A percentile compares a stretch with the other conserved stretches of the same genome.
These are phyloP conservation scores for Pachyramphus minor DNA, from an alignment of 2,113 vertebrate genomes.

Conservation along the genomic window DNA sequence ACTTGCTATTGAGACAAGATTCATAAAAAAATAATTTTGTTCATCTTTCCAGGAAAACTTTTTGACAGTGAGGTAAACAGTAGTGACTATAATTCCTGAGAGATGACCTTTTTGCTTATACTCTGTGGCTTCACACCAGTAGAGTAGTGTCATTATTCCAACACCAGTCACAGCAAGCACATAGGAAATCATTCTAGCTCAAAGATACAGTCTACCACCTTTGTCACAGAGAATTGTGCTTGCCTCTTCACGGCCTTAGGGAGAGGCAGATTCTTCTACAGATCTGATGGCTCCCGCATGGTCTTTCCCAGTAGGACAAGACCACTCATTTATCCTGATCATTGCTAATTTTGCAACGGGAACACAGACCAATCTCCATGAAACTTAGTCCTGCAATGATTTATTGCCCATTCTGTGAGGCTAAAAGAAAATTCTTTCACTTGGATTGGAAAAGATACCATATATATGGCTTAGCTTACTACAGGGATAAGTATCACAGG, in stretches of 20 bases:
- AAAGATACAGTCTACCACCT: background rate
- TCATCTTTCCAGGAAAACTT: background rate
- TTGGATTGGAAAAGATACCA: background rate
- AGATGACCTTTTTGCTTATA: background rate
- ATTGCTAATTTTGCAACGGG: background rate
- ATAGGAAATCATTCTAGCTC: background rate
- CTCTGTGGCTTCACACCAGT: background rate
- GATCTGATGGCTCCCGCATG: background rate
- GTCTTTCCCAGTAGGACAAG: background rate
- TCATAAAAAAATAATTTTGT: background rate
- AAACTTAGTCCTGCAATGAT: background rate
- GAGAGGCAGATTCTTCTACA: background rate
- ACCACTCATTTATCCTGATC: background rate
- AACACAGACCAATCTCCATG: background rate
- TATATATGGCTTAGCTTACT: background rate
- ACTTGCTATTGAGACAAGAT: background rate
- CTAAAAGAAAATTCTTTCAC: background rate
- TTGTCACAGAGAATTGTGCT: background rate
- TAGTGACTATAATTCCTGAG: background rate
- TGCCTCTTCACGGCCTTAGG: background rate
- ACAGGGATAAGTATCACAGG: background rate
- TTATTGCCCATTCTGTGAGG: fast-evolving
- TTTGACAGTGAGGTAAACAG: background rate
- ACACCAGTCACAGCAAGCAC: background rate
- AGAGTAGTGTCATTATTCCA: background rate